phyloP scores from a whole-genome alignment of 1,140 invertebrate genomes.

The Papilio helenus region DNA sequence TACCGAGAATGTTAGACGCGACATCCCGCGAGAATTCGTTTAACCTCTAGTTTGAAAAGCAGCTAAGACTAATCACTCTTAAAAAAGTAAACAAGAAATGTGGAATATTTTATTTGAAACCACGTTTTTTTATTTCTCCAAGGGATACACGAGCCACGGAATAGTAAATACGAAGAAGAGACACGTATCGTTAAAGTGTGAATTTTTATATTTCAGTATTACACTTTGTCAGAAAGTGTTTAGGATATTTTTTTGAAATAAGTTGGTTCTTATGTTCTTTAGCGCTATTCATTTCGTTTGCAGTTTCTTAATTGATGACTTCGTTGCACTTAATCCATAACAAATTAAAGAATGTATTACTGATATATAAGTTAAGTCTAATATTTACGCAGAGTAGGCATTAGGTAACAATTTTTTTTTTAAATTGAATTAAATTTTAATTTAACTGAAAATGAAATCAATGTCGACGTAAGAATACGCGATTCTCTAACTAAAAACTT shows the following conservation, averaged over 20 bases:
- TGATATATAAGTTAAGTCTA: no score
- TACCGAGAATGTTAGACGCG: constrained; percentile 29
- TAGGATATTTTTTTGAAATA: no score
- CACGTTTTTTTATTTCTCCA: constrained; percentile 8
- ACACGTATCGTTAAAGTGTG: neutral
- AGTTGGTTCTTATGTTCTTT: no score
- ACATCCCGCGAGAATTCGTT: constrained; percentile 16
- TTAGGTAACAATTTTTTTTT: no score
- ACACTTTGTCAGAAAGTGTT: neutral
- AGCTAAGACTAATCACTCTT: constrained; percentile 12
- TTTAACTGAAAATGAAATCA: neutral
- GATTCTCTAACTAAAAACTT: neutral
- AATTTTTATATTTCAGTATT: neutral
- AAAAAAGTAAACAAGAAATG: constrained; percentile 21
- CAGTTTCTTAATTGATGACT: no score
- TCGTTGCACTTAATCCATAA: no score
- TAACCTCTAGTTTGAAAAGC: neutral
- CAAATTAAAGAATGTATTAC: no score
- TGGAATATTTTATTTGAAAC: constrained; percentile 7
- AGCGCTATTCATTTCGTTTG: no score
- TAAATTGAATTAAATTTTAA: no score
- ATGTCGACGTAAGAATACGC: neutral
- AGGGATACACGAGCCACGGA: neutral
- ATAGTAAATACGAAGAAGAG: neutral
- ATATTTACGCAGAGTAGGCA: no score